A percentile compares a stretch with the other conserved stretches of the same genome.
Evolutionary conservation across 2,797 vertebrate genomes (phyloP).

Genomic region (Chelmon rostratus): DNA sequence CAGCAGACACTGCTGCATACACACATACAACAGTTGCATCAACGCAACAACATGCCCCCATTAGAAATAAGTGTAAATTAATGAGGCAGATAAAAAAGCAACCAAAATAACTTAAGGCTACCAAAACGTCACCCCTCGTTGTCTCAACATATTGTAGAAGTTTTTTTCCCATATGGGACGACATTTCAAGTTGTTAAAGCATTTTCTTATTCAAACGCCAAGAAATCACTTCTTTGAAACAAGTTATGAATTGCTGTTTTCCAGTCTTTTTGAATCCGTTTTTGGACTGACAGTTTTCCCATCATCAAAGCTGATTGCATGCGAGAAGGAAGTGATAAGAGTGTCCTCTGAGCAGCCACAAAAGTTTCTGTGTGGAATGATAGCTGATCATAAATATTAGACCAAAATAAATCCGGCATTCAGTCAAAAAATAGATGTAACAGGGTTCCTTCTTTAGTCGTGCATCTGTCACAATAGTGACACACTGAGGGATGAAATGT

Average conservation of each 20-base stretch:
- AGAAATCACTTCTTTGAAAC: conserved; percentile 13
- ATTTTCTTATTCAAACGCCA: too few relatives aligned
- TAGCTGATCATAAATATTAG: background rate
- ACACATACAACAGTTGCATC: background rate
- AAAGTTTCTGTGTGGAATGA: background rate
- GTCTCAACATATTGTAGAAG: background rate
- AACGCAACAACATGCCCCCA: background rate
- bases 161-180: background rate
- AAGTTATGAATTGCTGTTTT: background rate
- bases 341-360: conserved; percentile 17
- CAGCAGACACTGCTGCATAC: background rate
- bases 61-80: background rate
- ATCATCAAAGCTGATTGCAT: conserved; percentile 23
- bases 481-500: background rate
- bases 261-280: background rate
- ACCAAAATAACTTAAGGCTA: background rate
- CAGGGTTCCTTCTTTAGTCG: background rate
- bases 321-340: conserved; percentile 8
- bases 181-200: background rate
- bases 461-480: background rate
- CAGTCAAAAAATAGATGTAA: background rate
- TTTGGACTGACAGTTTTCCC: conserved; percentile 13
- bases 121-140: background rate
- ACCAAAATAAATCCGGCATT: conserved; percentile 10
- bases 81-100: background rate